Base-by-base conservation (phyloP, 2,888 invertebrate species). In the Idaea aversata region DNA sequence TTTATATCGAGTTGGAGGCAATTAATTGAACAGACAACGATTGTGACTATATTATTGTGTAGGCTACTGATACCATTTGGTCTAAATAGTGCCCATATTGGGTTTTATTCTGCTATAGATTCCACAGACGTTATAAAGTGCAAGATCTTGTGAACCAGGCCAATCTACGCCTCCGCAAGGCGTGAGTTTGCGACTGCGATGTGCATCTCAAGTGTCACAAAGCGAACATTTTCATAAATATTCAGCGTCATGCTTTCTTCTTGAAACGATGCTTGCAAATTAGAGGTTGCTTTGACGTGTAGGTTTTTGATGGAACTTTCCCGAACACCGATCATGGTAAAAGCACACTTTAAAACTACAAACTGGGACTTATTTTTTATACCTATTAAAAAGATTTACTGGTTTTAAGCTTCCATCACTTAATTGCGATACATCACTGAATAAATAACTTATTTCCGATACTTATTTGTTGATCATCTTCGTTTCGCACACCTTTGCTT, bases 161-260 rank as follows among this genome's bases (percentile, higher is more conserved):
- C 71, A 69, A 71, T 73, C 70, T 70, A 69, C 67, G 65, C 62
- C 67, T 59, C 57, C 47, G 47, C 57, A 66, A 62, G 57, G 61
- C 60, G 62, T 36, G 57, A 62, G 47, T 47, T 47, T 47, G 47
- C 47, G 47, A 47, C 47, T 47, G 47, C 47, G 7, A 10, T 47
- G 47, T 10, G 47, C 47, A 47, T 47, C 47, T 2, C 47, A 47
- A 47, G 47, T 47, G 47, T 47, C 47, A 47, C 47, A 47, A 47
- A 47, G 47, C 47, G 62, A 67, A 61, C 36, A 66, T 64, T 70
- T 68, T 66, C 66, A 71, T 73, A 68, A 64, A 70, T 71, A 71
- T 71, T 68, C 66, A 73, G 59, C 57, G 59, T 38, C 72, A 73
- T 66, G 47, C 47, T 47, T 47, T 47, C 47, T 47, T 47, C 47